Percentiles rank a stretch among this genome's conserved stretches.
Conservation (phyloP, 2,797 vertebrate species). For the Anniella stebbinsi region DNA sequence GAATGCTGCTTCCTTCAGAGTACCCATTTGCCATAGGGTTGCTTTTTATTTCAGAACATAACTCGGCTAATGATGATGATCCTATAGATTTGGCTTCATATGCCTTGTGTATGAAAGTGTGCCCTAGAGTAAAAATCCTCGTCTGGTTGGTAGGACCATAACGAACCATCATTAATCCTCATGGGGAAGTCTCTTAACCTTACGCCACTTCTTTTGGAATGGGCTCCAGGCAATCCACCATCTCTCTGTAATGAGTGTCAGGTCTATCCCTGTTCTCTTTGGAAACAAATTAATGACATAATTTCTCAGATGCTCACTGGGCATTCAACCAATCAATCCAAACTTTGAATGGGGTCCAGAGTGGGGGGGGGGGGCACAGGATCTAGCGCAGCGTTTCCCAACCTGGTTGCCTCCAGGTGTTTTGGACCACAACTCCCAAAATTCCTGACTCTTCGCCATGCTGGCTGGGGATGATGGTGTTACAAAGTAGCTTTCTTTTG, state of each 20-base stretch:
- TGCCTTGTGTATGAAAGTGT: background rate
- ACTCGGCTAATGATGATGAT: background rate
- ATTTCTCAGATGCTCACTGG: background rate
- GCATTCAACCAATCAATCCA: background rate
- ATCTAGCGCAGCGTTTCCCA: background rate
- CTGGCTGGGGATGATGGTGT: no score
- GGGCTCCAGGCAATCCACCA: background rate
- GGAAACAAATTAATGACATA: background rate
- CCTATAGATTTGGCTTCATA: background rate
- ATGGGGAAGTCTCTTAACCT: background rate
- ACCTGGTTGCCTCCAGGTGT: no score
- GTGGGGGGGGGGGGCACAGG: background rate
- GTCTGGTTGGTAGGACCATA: background rate
- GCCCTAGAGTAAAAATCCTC: background rate
- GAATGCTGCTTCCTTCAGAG: constrained; percentile 7
- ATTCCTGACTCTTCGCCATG: no score
- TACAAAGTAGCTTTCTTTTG: no score
- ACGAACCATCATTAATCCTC: background rate
- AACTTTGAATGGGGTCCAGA: background rate
- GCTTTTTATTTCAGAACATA: background rate
- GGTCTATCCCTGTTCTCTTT: background rate
- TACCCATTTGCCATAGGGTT: background rate
- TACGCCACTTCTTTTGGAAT: background rate
- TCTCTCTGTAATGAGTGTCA: background rate
- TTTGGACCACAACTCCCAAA: no score